Evolutionary conservation across 2,113 vertebrate genomes (phyloP).

Genomic region (Lasiurus borealis): DNA sequence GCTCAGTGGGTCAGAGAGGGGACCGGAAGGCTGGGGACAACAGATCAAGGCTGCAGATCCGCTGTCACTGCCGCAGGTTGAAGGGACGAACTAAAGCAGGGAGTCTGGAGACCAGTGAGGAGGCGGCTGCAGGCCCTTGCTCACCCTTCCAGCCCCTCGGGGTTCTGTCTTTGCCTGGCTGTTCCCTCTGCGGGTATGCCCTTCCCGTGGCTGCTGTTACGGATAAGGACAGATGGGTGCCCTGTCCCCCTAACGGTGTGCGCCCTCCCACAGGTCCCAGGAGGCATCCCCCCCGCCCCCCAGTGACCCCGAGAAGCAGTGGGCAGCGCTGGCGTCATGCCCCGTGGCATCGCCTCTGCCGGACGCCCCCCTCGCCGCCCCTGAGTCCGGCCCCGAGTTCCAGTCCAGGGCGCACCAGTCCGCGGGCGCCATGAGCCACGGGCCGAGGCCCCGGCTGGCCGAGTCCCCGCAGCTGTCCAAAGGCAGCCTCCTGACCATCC

Average conservation of each 20-base stretch:
- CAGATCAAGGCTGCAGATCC: neutral
- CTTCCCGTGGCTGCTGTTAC: neutral
- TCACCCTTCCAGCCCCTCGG: neutral
- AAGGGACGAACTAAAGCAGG: neutral
- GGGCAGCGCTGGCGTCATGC: neutral
- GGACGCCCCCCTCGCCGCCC: accelerated
- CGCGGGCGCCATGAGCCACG: conserved; percentile 85
- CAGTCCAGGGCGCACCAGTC: neutral
- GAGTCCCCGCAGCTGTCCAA: conserved; percentile 86
- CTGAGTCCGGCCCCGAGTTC: neutral
- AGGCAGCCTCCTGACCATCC: conserved; percentile 90
- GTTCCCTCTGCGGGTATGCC: accelerated
- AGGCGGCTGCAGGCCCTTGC: neutral
- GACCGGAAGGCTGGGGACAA: neutral
- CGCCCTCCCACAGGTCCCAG: conserved; percentile 20
- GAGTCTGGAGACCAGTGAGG: neutral
- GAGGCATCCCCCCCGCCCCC: neutral
- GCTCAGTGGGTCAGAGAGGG: neutral
- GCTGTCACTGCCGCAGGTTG: neutral
- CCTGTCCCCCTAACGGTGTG: neutral
- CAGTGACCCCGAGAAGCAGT: neutral
- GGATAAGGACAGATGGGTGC: neutral
- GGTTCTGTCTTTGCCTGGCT: neutral
- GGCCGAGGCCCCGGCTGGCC: conserved; percentile 80
- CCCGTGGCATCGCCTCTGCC: neutral